These are phyloP conservation scores for Drosophila miranda DNA, from an alignment of 1,140 invertebrate genomes.

Conservation along the genomic window DNA sequence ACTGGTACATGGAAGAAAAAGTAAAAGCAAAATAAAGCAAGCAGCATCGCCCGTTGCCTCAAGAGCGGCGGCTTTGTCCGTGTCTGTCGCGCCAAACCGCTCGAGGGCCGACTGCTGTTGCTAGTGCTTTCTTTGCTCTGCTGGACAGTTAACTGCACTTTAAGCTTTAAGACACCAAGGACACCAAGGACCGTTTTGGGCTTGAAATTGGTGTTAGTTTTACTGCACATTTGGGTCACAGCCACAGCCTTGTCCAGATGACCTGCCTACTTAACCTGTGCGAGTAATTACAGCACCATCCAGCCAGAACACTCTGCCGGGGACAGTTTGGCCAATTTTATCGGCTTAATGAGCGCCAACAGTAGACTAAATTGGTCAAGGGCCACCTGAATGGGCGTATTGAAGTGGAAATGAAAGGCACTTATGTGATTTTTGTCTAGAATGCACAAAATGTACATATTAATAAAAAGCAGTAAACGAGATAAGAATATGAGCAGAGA, in stretches of 20 bases:
- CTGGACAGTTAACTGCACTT: slow-evolving; percentile 26
- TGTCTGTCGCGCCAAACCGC: slow-evolving; percentile 18
- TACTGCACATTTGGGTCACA: slow-evolving; percentile 54
- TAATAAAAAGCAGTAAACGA: no score
- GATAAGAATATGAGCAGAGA: no score
- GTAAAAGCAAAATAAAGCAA: slow-evolving; percentile 37
- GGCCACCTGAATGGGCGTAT: slow-evolving; percentile 16
- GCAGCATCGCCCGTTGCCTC: slow-evolving; percentile 12
- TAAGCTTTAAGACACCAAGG: slow-evolving; percentile 26
- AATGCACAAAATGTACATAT: no score
- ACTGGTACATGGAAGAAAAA: no score
- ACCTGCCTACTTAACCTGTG: slow-evolving; percentile 28
- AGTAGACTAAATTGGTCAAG: slow-evolving; percentile 43
- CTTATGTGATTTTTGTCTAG: no score
- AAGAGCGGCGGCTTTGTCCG: slow-evolving; percentile 42
- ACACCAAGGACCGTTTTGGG: slow-evolving; percentile 37
- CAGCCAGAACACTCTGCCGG: slow-evolving; percentile 17
- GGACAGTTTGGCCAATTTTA: slow-evolving; percentile 42
- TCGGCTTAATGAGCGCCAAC: slow-evolving; percentile 57
- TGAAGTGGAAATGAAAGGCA: no score
- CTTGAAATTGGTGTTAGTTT: slow-evolving; percentile 26
- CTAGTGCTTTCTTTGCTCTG: background rate
- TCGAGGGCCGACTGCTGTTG: slow-evolving; percentile 19
- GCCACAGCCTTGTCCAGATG: slow-evolving; percentile 16
- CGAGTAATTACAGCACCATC: slow-evolving; percentile 44